Conservation (phyloP, 2,797 vertebrate genomes). For the Amblyopsis hoosieri region DNA sequence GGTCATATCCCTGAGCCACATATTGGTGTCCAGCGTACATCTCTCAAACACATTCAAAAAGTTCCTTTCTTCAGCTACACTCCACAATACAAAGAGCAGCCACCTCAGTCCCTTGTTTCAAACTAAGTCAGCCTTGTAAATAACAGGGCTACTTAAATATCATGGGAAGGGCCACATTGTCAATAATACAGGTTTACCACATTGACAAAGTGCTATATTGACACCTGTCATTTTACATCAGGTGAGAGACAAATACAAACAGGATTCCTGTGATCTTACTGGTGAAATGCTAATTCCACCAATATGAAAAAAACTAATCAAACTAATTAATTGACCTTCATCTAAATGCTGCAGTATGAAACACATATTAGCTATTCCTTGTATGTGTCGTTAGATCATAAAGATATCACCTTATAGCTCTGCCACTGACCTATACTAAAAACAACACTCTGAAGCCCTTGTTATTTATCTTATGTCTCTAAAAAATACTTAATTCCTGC, state of each 20-base stretch:
- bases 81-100: constrained; percentile 31
- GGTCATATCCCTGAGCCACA: constrained; percentile 81
- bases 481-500: no score
- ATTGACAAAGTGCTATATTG: constrained; percentile 24
- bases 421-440: no score
- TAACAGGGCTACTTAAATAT: constrained; percentile 66
- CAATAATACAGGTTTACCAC: constrained; percentile 21
- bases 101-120: constrained; percentile 53
- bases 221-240: constrained; percentile 30
- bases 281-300: neutral
- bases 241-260: constrained; percentile 48
- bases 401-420: no score
- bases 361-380: no score
- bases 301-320: no score
- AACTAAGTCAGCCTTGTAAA: constrained; percentile 21
- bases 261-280: neutral
- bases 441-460: no score
- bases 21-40: constrained; percentile 75
- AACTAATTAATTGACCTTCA: no score
- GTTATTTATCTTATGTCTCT: no score
- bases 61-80: constrained; percentile 20
- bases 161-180: constrained; percentile 20
- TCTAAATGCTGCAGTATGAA: no score
- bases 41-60: constrained; percentile 65
- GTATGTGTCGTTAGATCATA: no score